These are phyloP conservation scores for Rhea pennata DNA, from an alignment of 2,113 vertebrate species.

Conservation along the genomic window DNA sequence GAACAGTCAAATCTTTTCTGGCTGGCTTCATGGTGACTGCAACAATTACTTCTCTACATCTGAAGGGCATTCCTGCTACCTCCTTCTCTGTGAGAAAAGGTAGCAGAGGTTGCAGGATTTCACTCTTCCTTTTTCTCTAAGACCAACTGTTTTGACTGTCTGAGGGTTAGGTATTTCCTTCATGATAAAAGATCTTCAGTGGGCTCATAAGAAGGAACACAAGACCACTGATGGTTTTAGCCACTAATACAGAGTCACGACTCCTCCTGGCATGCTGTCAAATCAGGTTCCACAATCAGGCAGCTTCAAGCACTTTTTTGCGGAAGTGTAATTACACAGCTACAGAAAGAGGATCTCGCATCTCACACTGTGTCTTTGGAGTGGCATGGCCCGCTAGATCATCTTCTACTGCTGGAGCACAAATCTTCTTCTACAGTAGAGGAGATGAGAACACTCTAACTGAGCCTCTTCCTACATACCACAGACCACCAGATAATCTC, in stretches of 20 bases:
- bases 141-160: not conserved
- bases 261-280: not conserved
- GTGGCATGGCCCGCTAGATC: not conserved
- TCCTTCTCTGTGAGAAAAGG: not conserved
- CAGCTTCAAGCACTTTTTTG: not conserved
- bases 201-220: not conserved
- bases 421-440: not conserved
- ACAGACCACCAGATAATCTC: not conserved
- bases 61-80: not conserved
- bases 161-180: not conserved
- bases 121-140: not conserved
- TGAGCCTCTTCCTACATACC: not conserved
- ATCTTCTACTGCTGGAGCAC: not conserved
- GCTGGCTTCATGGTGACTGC: not conserved
- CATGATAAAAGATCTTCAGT: not conserved
- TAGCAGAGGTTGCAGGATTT: not conserved
- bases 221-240: not conserved
- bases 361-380: not conserved
- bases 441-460: not conserved
- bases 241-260: not conserved
- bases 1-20: not conserved
- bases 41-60: not conserved
- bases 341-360: not conserved
- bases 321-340: not conserved
- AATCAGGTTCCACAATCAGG: not conserved